Base-by-base conservation (phyloP, 2,113 vertebrate genomes). In the Myotis yumanensis region DNA sequence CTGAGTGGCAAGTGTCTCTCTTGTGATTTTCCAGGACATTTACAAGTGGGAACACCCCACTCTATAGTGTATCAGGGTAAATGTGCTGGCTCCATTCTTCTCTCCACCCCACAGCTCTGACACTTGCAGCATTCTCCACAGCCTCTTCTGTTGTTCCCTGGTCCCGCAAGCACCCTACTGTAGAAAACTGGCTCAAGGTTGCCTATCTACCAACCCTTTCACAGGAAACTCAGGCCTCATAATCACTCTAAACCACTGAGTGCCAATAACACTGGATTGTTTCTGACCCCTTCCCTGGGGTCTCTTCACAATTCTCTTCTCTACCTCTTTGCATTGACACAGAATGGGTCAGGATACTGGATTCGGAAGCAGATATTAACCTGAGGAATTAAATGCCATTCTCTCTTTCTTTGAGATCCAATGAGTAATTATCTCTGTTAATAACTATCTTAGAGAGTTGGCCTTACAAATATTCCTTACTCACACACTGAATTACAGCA, bases 241-340 rank as follows among this genome's bases (percentile, higher is more conserved):
- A 86, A 46, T 20, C 37, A 71, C 37, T 48, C 30, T 16, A 40
- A 75, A 68, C 43, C 68, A 32, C 0, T 11, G 17, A 37, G 23
- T 11, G 11, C 11, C 30, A 64, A 7, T 51, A 32, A 28, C 7
- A 32, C 1, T 0, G 1, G 0, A 32, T 43, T 57, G 51, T 35
- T 32, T 71, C 20, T 69, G 30, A 68, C 16, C 20, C 25, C 23
- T 48, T 62, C 84, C 84, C 48, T 35, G 5, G 16, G 23, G 17
- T 80, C 71, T 80, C 43, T 64, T 40, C 40, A 23, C 25, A 71
- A 16, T 75, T 62, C 57, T 86, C 28, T 43, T 71, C 25, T 32
- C 43, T 30, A 48, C 30, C 37, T 80, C 22, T 28, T 64, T 32
- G 14, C 46, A 15, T 1, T 66, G 43, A 73, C 37, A 68, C 2